These are phyloP conservation scores for Channa argus DNA, from an alignment of 2,113 vertebrate species.

Conservation along the genomic window DNA sequence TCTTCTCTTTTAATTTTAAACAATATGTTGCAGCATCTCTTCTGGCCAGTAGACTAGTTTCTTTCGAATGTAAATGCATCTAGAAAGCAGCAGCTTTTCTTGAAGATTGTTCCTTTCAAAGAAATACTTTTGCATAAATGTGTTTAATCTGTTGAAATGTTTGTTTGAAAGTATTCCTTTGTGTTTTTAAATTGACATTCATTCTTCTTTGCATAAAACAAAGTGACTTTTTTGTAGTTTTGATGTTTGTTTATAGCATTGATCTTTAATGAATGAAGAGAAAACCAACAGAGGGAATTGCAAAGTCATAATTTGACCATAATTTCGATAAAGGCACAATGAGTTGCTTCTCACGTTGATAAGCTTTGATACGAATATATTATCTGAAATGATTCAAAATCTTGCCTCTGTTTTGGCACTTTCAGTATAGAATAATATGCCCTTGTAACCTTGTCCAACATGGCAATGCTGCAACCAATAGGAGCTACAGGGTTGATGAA, in stretches of 20 bases:
- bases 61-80: constrained; percentile 15
- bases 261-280: neutral
- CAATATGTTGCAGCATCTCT: neutral
- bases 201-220: neutral
- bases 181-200: neutral
- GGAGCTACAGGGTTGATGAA: too few species aligned
- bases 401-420: too few species aligned
- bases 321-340: neutral
- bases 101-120: too few species aligned
- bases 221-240: neutral
- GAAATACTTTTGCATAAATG: too few species aligned
- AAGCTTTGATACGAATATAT: too few species aligned
- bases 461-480: too few species aligned
- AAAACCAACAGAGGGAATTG: neutral
- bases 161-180: neutral
- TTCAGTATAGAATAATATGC: too few species aligned
- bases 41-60: constrained; percentile 25
- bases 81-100: neutral
- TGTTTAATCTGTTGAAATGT: too few species aligned
- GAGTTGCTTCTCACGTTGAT: neutral
- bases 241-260: neutral
- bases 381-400: too few species aligned
- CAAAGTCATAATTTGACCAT: too few species aligned
- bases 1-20: too few species aligned
- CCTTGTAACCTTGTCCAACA: too few species aligned